Conservation (phyloP, 2,113 vertebrate species). For the Microtus richardsoni region DNA sequence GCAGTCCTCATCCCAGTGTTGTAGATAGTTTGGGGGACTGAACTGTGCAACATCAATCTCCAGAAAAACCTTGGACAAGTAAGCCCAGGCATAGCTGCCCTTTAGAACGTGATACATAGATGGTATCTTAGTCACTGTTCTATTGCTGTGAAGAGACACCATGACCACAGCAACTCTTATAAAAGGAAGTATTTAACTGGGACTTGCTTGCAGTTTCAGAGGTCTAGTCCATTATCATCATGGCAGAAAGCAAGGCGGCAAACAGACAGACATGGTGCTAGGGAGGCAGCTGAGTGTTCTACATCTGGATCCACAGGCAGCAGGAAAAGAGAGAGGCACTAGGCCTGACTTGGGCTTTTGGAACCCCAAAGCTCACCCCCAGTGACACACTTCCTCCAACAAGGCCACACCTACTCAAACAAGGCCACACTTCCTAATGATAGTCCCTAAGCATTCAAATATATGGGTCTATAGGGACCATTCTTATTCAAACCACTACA, state of each 20-base stretch:
- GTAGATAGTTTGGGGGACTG: neutral
- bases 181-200: neutral
- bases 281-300: neutral
- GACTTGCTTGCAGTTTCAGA: neutral
- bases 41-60: neutral
- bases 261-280: neutral
- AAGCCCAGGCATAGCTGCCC: neutral
- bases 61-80: neutral
- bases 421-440: neutral
- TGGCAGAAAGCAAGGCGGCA: neutral
- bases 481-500: neutral
- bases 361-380: neutral
- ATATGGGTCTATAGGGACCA: neutral
- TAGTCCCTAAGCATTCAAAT: neutral
- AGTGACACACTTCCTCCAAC: neutral
- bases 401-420: neutral
- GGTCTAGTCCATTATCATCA: neutral
- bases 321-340: neutral
- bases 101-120: neutral
- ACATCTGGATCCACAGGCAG: neutral
- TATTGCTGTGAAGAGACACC: neutral
- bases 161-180: neutral
- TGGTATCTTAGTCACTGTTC: neutral
- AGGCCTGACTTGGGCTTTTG: neutral
- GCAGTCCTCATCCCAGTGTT: neutral